phyloP scores from a whole-genome alignment of 2,113 vertebrate genomes.

The Rhipidura dahli region DNA sequence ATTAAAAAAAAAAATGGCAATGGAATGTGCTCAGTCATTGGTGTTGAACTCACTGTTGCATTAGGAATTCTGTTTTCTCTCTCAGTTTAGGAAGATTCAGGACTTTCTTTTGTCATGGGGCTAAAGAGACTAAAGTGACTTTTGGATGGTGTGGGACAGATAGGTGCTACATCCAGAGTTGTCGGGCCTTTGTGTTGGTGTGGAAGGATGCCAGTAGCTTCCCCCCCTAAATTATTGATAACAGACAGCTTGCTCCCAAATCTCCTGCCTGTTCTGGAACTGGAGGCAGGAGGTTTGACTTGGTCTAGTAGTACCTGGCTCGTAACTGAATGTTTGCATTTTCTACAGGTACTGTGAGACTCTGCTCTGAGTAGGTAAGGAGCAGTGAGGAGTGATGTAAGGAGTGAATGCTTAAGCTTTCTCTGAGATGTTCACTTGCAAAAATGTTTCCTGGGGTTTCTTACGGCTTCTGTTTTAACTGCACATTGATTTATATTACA shows the following conservation, averaged over 20 bases:
- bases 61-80: neutral
- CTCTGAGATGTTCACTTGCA: neutral
- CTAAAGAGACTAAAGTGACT: neutral
- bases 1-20: neutral
- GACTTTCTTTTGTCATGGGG: neutral
- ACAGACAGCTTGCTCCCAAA: neutral
- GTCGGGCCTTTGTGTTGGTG: neutral
- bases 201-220: neutral
- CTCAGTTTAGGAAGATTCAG: neutral
- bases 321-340: neutral
- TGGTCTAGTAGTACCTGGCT: neutral
- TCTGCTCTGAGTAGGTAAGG: neutral
- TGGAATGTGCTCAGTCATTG: neutral
- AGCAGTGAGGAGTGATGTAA: neutral
- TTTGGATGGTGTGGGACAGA: neutral
- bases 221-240: fast-evolving
- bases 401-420: neutral
- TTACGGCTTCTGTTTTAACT: neutral
- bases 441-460: neutral
- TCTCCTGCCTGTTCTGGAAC: neutral
- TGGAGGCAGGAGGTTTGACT: neutral
- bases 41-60: neutral
- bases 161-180: neutral
- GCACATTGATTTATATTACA: neutral
- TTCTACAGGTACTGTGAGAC: neutral